These are phyloP conservation scores for Temnopleurus reevesii DNA, from an alignment of 53 echinoderm and acorn worm genomes.

Conservation along the genomic window DNA sequence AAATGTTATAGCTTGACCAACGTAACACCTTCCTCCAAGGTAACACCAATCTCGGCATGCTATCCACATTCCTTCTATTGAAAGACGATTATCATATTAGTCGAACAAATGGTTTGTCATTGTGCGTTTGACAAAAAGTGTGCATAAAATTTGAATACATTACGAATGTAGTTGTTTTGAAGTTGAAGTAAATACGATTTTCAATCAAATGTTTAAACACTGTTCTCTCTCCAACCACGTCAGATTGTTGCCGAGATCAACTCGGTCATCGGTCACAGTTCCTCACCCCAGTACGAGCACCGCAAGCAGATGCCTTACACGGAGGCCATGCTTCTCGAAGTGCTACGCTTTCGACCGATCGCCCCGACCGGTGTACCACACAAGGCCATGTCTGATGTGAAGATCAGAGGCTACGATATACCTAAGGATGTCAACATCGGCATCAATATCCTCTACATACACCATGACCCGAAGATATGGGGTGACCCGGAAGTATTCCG, in stretches of 20 bases:
- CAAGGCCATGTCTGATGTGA: background rate
- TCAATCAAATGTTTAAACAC: too few relatives aligned
- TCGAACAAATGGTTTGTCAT: too few relatives aligned
- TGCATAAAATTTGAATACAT: too few relatives aligned
- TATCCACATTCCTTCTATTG: too few relatives aligned
- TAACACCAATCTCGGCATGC: too few relatives aligned
- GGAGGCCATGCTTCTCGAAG: slow-evolving; percentile 45
- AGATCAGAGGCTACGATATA: slow-evolving; percentile 49
- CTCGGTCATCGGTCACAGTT: background rate
- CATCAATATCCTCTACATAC: slow-evolving; percentile 54
- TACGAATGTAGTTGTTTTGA: too few relatives aligned
- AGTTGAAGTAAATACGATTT: too few relatives aligned
- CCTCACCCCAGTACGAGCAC: background rate
- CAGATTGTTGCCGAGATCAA: slow-evolving; percentile 22
- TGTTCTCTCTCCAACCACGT: too few relatives aligned
- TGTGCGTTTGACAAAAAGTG: too few relatives aligned
- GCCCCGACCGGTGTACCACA: slow-evolving; percentile 59
- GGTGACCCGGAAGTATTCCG: slow-evolving; percentile 55
- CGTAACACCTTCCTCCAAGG: too few relatives aligned
- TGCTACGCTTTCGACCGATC: slow-evolving; percentile 38
- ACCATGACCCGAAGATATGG: slow-evolving; percentile 60
- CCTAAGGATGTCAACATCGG: slow-evolving; percentile 24
- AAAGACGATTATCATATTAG: too few relatives aligned
- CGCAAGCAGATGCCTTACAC: slow-evolving; percentile 40
- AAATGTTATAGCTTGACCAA: too few relatives aligned